Evolutionary conservation across 2,797 vertebrate species (phyloP).

Genomic region (Danionella dracula): DNA sequence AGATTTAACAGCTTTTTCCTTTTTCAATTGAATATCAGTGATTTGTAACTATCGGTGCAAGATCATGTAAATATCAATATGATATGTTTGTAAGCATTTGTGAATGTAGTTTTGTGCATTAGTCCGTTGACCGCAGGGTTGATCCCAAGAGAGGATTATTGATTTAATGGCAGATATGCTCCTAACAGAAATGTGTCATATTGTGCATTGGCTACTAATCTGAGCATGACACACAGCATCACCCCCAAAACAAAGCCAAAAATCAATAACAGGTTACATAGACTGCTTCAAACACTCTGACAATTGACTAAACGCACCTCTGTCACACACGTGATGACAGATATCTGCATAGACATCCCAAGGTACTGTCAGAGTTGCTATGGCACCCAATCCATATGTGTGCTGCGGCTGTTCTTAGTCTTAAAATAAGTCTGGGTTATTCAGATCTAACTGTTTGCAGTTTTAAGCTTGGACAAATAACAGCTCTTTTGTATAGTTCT

Average conservation of each 20-base stretch:
- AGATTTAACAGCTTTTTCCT: background rate
- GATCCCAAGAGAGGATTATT: slow-evolving; percentile 35
- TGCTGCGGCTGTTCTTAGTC: slow-evolving; percentile 26
- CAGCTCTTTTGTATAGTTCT: slow-evolving; percentile 15
- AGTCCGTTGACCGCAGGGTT: background rate
- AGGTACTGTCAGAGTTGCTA: slow-evolving; percentile 28
- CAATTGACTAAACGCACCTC: background rate
- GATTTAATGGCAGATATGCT: slow-evolving; percentile 48
- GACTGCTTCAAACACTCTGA: background rate
- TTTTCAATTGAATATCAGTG: background rate
- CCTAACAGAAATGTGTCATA: slow-evolving; percentile 45
- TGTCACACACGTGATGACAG: background rate
- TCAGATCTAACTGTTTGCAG: slow-evolving; percentile 28
- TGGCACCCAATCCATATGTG: slow-evolving; percentile 27
- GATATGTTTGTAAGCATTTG: slow-evolving; percentile 16
- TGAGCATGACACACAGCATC: slow-evolving; percentile 25
- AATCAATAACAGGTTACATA: background rate
- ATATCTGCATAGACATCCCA: slow-evolving; percentile 14
- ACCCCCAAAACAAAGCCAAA: slow-evolving; percentile 10
- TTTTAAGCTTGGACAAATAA: too few species aligned
- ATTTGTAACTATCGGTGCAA: slow-evolving; percentile 32
- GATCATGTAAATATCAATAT: slow-evolving; percentile 25
- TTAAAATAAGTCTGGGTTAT: slow-evolving; percentile 31
- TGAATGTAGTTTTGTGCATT: slow-evolving; percentile 11
- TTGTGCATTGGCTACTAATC: slow-evolving; percentile 32